These are phyloP conservation scores for Erpornis zantholeuca DNA, from an alignment of 2,113 vertebrate genomes.

Conservation along the genomic window DNA sequence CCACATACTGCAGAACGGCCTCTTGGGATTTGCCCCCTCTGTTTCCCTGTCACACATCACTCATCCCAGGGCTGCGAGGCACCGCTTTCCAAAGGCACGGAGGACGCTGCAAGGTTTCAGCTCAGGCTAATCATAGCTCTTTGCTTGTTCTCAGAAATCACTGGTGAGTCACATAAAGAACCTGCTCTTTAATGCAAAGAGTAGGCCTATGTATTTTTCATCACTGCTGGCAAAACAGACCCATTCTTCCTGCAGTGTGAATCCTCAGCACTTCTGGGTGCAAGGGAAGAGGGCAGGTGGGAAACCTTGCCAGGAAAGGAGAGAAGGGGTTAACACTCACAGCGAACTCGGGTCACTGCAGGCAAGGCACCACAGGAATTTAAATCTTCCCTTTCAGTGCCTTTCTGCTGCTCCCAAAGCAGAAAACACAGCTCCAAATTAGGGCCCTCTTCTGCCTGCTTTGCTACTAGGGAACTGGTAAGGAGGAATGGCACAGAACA, in stretches of 20 bases:
- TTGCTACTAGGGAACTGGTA: not conserved
- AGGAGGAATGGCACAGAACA: not conserved
- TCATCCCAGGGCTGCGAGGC: not conserved
- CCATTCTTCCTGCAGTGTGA: not conserved
- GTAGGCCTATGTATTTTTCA: not conserved
- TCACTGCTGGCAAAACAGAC: not conserved
- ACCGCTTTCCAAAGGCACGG: not conserved
- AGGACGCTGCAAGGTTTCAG: not conserved
- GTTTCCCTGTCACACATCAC: not conserved
- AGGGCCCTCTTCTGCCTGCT: not conserved
- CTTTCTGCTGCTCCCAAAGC: not conserved
- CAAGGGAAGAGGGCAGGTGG: not conserved
- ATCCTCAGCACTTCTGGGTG: not conserved
- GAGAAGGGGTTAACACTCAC: not conserved
- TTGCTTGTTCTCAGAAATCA: not conserved
- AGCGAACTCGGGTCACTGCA: not conserved
- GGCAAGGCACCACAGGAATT: not conserved
- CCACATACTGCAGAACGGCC: not conserved
- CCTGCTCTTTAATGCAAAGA: not conserved
- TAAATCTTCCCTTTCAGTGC: not conserved
- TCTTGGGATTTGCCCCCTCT: constrained; percentile 8
- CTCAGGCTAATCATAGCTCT: constrained; percentile 28
- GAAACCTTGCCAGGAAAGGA: not conserved
- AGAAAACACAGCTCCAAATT: not conserved
- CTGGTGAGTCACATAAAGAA: constrained; percentile 34